A percentile compares a stretch with the other conserved stretches of the same genome.
Conservation (phyloP, 2,797 vertebrate species). For the Crypturellus tataupa region DNA sequence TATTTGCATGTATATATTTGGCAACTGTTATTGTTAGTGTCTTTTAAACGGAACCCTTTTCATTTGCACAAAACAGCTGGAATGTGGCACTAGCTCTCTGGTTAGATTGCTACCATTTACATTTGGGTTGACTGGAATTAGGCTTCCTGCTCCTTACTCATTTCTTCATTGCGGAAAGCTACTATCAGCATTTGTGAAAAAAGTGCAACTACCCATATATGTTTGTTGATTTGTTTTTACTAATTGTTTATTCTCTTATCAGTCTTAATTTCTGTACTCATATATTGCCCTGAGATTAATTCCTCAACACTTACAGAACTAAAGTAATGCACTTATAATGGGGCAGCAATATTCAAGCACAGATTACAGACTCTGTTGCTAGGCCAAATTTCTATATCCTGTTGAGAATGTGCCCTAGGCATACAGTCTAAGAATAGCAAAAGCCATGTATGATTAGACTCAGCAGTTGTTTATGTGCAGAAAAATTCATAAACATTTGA, state of each 20-base stretch:
- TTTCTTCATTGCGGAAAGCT: not conserved
- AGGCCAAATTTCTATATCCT: not conserved
- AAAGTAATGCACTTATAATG: not conserved
- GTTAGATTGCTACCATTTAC: not conserved
- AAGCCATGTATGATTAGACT: not conserved
- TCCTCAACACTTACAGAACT: not conserved
- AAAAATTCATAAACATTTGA: not conserved
- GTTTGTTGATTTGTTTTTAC: not conserved
- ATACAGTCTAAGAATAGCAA: not conserved
- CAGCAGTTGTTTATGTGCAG: not conserved
- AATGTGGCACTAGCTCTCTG: not conserved
- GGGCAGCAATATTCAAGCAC: not conserved
- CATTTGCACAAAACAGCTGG: not conserved
- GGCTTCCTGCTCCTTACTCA: not conserved
- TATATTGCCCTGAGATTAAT: not conserved
- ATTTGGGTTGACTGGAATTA: not conserved
- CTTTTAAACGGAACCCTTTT: not conserved
- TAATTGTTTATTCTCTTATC: not conserved
- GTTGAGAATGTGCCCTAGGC: not conserved
- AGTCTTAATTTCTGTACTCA: not conserved
- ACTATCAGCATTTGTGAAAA: not conserved
- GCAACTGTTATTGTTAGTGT: not conserved
- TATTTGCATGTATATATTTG: not conserved
- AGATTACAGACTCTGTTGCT: not conserved
- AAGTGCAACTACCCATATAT: not conserved